A percentile compares a stretch with the other conserved stretches of the same genome.
Evolutionary conservation across 2,113 vertebrate genomes (phyloP).

Genomic region (Numida meleagris): DNA sequence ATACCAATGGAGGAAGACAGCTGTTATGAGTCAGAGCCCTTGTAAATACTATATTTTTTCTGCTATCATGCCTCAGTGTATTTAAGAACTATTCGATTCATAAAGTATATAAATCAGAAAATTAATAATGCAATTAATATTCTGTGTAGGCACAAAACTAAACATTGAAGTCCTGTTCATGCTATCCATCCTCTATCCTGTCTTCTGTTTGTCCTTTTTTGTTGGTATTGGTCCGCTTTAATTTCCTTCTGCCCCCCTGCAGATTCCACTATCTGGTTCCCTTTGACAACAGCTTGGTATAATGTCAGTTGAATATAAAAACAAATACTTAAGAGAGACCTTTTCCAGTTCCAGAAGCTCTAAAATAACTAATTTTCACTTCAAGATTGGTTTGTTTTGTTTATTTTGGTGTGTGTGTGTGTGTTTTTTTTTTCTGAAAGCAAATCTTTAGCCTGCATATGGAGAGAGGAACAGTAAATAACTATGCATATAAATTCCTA

Average conservation of each 20-base stretch:
- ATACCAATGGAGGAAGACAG: neutral
- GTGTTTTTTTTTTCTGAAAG: neutral
- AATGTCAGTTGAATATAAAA: constrained; percentile 10
- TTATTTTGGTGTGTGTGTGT: neutral
- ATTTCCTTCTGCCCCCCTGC: neutral
- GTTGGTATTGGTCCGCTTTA: neutral
- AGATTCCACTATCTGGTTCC: neutral
- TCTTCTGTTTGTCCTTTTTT: neutral
- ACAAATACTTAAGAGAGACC: neutral
- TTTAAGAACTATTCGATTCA: neutral
- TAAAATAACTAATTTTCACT: neutral
- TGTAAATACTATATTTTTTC: neutral
- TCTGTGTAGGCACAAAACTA: neutral
- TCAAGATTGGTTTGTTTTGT: neutral
- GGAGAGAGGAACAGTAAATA: constrained; percentile 64
- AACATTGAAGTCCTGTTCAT: neutral
- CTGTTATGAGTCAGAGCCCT: neutral
- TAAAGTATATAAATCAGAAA: neutral
- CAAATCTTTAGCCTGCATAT: constrained; percentile 19
- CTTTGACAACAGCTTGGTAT: neutral
- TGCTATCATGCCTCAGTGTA: neutral
- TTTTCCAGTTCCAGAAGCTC: neutral
- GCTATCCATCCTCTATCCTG: neutral
- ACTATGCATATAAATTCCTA: constrained; percentile 78
- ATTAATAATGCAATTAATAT: neutral